A percentile compares a stretch with the other conserved stretches of the same genome.
Evolutionary conservation across 2,113 vertebrate genomes (phyloP).

Genomic region (Lepus europaeus): DNA sequence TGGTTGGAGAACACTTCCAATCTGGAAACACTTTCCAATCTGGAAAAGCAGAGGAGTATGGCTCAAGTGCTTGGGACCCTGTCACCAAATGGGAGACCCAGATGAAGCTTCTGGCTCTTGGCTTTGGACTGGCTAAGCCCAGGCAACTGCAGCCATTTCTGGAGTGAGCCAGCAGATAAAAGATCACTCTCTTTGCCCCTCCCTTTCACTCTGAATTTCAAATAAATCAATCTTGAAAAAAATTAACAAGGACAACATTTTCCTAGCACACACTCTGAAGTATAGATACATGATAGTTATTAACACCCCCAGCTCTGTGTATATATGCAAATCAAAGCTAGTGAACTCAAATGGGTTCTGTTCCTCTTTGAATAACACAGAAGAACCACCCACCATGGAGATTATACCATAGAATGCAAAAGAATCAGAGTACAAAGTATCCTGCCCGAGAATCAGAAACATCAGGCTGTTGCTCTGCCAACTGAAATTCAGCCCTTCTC

Average conservation of each 20-base stretch:
- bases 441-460: slow-evolving; percentile 70
- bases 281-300: neutral
- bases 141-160: no score
- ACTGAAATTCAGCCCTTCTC: slow-evolving; percentile 48
- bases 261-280: neutral
- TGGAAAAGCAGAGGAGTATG: no score
- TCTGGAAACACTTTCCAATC: no score
- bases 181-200: no score
- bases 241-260: slow-evolving; percentile 16
- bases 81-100: no score
- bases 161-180: no score
- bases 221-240: neutral
- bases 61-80: no score
- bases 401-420: slow-evolving; percentile 49
- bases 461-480: slow-evolving; percentile 68
- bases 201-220: no score
- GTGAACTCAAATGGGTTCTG: slow-evolving; percentile 60
- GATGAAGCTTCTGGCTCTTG: no score
- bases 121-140: no score
- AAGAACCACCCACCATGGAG: neutral
- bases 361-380: slow-evolving; percentile 69
- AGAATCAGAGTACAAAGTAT: slow-evolving; percentile 67
- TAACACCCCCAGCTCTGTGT: slow-evolving; percentile 41
- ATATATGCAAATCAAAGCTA: slow-evolving; percentile 68
- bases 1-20: no score